Evolutionary conservation across 2,888 invertebrate genomes (phyloP).

Genomic region (Ichneumoninae sp.): DNA sequence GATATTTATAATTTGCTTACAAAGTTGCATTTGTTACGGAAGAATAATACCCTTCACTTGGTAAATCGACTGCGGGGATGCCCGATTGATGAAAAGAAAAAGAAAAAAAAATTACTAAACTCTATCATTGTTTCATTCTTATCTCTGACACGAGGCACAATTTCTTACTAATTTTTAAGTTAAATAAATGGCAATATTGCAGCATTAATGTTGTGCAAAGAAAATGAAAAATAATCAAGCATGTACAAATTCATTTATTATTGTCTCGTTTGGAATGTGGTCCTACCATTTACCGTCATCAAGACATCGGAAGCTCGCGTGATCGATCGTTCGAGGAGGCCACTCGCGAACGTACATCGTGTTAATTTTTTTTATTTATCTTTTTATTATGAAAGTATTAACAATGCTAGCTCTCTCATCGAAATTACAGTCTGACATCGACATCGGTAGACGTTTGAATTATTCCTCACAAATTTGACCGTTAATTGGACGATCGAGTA

Average conservation of each 20-base stretch:
- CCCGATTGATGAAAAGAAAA: slow-evolving; percentile 22
- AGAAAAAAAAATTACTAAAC: neutral
- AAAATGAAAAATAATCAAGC: slow-evolving; percentile 35
- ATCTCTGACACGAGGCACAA: slow-evolving; percentile 50
- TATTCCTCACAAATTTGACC: neutral
- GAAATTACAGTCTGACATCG: neutral
- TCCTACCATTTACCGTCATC: neutral
- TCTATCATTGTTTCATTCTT: slow-evolving; percentile 11
- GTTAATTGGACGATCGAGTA: neutral
- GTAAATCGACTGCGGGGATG: slow-evolving; percentile 3
- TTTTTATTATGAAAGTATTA: neutral
- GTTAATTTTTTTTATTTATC: neutral
- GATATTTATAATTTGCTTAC: neutral
- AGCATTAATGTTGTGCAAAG: slow-evolving; percentile 67
- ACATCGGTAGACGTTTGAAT: neutral
- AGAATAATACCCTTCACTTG: slow-evolving; percentile 5
- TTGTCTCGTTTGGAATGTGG: slow-evolving; percentile 2
- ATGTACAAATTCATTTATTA: slow-evolving; percentile 48
- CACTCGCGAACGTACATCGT: neutral
- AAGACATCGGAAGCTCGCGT: neutral
- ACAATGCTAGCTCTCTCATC: neutral
- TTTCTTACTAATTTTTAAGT: slow-evolving; percentile 70
- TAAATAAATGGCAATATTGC: slow-evolving; percentile 72
- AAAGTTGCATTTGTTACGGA: neutral
- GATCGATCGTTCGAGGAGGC: neutral